These are phyloP conservation scores for Lepidurus couesii DNA, from an alignment of 1,140 invertebrate species.

Conservation along the genomic window DNA sequence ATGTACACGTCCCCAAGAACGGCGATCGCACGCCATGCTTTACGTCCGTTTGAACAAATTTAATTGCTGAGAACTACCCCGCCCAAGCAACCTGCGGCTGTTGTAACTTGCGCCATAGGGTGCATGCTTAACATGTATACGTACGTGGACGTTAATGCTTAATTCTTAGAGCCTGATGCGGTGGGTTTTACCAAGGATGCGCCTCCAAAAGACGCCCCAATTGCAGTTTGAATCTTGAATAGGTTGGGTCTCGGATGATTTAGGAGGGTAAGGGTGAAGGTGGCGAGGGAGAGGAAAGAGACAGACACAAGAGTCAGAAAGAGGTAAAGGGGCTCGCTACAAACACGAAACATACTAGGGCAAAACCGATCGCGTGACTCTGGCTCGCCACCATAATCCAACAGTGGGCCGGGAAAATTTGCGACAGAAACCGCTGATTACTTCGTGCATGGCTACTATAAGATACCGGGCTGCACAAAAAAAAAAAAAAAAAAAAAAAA, in stretches of 20 bases:
- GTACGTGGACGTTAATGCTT: background rate
- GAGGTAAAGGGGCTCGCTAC: background rate
- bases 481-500: background rate
- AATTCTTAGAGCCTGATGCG: background rate
- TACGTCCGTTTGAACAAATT: background rate
- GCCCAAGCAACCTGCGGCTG: conserved; percentile 1
- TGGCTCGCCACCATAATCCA: background rate
- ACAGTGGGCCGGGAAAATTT: background rate
- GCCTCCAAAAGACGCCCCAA: too few species aligned
- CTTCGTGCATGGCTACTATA: conserved; percentile 9
- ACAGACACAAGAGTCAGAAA: background rate
- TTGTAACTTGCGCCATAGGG: background rate
- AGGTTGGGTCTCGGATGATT: too few species aligned
- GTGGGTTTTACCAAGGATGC: background rate
- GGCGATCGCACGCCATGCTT: background rate
- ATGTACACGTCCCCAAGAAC: background rate
- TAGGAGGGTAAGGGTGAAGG: too few species aligned
- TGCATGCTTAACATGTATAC: background rate
- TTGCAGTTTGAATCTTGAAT: too few species aligned
- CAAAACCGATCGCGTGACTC: conserved; percentile 7
- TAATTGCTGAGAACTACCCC: conserved; percentile 17
- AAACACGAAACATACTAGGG: background rate
- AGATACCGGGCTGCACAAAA: background rate
- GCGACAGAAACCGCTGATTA: conserved; percentile 15
- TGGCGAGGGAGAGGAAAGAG: background rate